Evolutionary conservation across 1,140 invertebrate species (phyloP).

Genomic region (Pissodes strobi): DNA sequence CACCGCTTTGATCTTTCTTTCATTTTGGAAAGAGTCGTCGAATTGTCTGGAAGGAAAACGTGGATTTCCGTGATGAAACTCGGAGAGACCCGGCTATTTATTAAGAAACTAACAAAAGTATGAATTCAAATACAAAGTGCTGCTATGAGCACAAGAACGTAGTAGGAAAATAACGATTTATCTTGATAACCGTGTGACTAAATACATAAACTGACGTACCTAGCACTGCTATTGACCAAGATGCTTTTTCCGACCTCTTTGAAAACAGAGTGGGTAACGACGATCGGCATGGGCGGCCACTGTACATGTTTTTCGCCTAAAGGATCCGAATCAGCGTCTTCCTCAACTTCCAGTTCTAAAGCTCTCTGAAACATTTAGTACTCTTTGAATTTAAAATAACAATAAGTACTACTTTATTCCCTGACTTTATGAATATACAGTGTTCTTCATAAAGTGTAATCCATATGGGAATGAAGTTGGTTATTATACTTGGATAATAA

Average conservation of each 20-base stretch:
- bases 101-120: too few species aligned
- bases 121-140: too few species aligned
- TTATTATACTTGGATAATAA: too few species aligned
- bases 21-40: background rate
- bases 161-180: too few species aligned
- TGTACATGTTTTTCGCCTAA: conserved; percentile 29
- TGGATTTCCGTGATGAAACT: background rate
- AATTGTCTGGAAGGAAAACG: background rate
- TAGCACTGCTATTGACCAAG: conserved; percentile 22
- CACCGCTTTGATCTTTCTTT: conserved; percentile 56
- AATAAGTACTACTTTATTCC: conserved; percentile 5
- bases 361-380: conserved; percentile 50
- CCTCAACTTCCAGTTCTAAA: conserved; percentile 50
- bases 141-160: too few species aligned
- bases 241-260: conserved; percentile 47
- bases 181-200: too few species aligned
- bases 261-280: conserved; percentile 18
- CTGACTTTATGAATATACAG: too few species aligned
- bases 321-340: conserved; percentile 22
- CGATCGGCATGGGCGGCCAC: conserved; percentile 43
- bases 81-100: too few species aligned
- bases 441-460: too few species aligned
- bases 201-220: too few species aligned
- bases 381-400: background rate
- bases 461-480: too few species aligned